Percentiles rank a stretch among this genome's conserved stretches.
phyloP scores from a whole-genome alignment of 2,113 vertebrate genomes.

The Saguinus midas region DNA sequence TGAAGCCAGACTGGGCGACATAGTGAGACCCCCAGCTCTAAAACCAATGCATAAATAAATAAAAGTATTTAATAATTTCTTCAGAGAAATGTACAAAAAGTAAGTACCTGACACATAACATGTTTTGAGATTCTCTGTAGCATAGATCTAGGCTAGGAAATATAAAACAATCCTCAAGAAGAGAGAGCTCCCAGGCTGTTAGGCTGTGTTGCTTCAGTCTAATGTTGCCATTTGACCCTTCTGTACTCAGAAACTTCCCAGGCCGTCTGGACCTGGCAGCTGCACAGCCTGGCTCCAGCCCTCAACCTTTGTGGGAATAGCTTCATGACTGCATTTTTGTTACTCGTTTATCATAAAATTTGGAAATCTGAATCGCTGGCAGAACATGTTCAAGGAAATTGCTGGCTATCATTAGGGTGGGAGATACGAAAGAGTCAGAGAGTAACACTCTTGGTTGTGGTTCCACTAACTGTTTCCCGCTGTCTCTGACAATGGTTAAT shows the following conservation, averaged over 20 bases:
- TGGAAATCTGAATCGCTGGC: neutral
- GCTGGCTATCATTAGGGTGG: neutral
- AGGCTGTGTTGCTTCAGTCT: neutral
- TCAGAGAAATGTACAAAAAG: neutral
- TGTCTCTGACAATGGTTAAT: neutral
- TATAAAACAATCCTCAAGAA: neutral
- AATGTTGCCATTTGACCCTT: neutral
- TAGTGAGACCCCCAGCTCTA: neutral
- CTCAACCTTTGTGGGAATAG: neutral
- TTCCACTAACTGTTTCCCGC: fast-evolving
- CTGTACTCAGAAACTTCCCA: neutral
- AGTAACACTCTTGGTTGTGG: fast-evolving
- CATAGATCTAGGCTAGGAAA: neutral
- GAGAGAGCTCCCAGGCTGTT: fast-evolving
- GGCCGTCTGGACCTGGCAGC: neutral
- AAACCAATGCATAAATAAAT: neutral
- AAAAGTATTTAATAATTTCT: neutral
- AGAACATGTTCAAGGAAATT: conserved; percentile 2
- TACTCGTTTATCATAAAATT: neutral
- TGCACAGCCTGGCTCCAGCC: neutral
- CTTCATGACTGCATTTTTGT: neutral
- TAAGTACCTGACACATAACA: too few species aligned
- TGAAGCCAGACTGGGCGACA: neutral
- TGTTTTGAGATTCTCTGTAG: neutral
- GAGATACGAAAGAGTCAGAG: neutral